These are phyloP conservation scores for Trichopria drosophilae DNA, from an alignment of 2,888 invertebrate species.

Conservation along the genomic window DNA sequence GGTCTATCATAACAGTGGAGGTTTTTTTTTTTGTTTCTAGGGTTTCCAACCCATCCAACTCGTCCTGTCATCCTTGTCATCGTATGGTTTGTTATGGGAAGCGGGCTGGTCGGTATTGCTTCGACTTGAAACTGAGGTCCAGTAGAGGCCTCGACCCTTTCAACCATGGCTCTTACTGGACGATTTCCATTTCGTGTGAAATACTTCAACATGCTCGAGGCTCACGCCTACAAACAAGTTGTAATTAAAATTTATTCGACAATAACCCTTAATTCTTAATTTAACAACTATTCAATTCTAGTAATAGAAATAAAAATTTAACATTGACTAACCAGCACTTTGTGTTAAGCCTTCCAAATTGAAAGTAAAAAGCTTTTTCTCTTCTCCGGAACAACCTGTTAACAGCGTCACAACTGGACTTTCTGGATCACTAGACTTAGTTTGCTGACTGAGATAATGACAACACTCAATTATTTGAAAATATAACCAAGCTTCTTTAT, in stretches of 20 bases:
- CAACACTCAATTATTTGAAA: slow-evolving; percentile 85
- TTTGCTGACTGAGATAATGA: slow-evolving; percentile 69
- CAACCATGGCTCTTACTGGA: slow-evolving; percentile 69
- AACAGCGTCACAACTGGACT: slow-evolving; percentile 74
- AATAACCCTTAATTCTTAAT: slow-evolving; percentile 6
- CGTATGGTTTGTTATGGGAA: slow-evolving; percentile 8
- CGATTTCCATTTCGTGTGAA: slow-evolving; percentile 85
- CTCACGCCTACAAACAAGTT: slow-evolving; percentile 67
- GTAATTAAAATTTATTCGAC: slow-evolving; percentile 21
- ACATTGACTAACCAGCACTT: slow-evolving; percentile 62
- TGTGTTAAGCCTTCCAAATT: slow-evolving; percentile 78
- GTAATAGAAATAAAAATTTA: background rate
- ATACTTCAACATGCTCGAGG: slow-evolving; percentile 79
- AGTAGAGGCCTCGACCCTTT: slow-evolving; percentile 43
- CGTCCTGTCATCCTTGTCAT: slow-evolving; percentile 16
- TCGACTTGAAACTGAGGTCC: slow-evolving; percentile 17
- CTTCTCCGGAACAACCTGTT: slow-evolving; percentile 65
- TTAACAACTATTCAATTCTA: slow-evolving; percentile 2
- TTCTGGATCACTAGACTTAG: slow-evolving; percentile 58
- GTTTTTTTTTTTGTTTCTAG: slow-evolving; percentile 37
- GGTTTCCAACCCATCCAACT: slow-evolving; percentile 49
- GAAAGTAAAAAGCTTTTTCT: slow-evolving; percentile 65
- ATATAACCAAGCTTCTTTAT: slow-evolving; percentile 72
- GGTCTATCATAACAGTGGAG: too few species aligned
- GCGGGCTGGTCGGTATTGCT: slow-evolving; percentile 21